phyloP scores from a whole-genome alignment of 92 coral and sea anemone species.

The Epizoanthus stellaris region DNA sequence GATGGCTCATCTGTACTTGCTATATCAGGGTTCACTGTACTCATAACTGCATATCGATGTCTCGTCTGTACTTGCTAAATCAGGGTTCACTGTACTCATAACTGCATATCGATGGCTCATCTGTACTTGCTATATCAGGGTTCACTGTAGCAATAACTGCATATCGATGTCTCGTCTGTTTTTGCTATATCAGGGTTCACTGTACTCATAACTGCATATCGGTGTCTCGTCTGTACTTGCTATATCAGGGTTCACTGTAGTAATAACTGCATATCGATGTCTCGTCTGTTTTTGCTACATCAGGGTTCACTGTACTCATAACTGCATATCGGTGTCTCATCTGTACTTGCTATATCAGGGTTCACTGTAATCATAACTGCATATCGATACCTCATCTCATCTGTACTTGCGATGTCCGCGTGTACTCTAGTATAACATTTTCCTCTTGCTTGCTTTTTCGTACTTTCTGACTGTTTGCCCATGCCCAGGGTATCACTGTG shows the following conservation, averaged over 20 bases:
- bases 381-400: not conserved
- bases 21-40: too few relatives aligned
- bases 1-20: not conserved
- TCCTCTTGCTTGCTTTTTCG: not conserved
- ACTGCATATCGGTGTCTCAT: too few relatives aligned
- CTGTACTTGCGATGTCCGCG: too few relatives aligned
- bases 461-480: not conserved
- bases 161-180: too few relatives aligned
- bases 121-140: too few relatives aligned
- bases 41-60: too few relatives aligned
- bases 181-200: not conserved
- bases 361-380: not conserved
- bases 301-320: too few relatives aligned
- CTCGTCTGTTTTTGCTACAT: not conserved
- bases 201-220: too few relatives aligned
- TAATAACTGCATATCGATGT: not conserved
- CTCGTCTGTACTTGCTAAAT: too few relatives aligned
- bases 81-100: not conserved
- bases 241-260: too few relatives aligned
- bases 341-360: too few relatives aligned
- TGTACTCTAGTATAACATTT: not conserved
- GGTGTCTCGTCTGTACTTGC: not conserved
- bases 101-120: not conserved
- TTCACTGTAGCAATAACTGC: not conserved
- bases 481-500: slow-evolving; percentile 78